Evolutionary conservation across 2,113 vertebrate genomes (phyloP).

Genomic region (Rafetus swinhoei): DNA sequence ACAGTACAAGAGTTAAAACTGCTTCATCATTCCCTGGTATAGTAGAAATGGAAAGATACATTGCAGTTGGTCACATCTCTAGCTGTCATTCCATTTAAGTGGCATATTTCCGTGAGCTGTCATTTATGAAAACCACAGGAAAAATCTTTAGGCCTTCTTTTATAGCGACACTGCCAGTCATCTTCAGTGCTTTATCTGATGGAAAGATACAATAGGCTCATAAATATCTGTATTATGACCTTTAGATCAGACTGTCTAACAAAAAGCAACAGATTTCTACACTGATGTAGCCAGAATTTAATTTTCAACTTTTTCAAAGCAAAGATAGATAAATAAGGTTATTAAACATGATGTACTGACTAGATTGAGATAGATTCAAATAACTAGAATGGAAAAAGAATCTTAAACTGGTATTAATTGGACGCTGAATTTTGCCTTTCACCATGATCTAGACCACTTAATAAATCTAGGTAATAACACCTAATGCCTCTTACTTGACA

Average conservation of each 20-base stretch:
- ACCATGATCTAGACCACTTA: background rate
- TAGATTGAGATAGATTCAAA: background rate
- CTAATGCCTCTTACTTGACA: background rate
- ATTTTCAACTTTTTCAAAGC: conserved; percentile 27
- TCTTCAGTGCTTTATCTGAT: conserved; percentile 36
- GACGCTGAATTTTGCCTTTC: conserved; percentile 11
- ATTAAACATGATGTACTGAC: conserved; percentile 6
- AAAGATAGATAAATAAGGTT: conserved; percentile 18
- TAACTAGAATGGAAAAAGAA: background rate
- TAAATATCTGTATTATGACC: background rate
- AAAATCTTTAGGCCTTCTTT: conserved; percentile 49
- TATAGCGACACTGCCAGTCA: conserved; percentile 42
- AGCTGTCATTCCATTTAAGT: conserved; percentile 60
- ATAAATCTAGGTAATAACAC: background rate
- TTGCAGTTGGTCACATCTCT: conserved; percentile 57
- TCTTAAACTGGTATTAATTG: background rate
- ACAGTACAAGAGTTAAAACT: background rate
- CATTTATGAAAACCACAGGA: conserved; percentile 57
- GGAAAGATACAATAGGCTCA: conserved; percentile 16
- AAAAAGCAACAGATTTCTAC: background rate
- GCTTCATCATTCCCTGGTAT: background rate
- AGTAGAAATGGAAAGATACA: conserved; percentile 45
- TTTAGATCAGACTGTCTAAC: background rate
- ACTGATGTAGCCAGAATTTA: background rate
- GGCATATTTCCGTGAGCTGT: conserved; percentile 64